Evolutionary conservation across 1,140 invertebrate genomes (phyloP), one percentile per base, ranked within the genome.

Genomic region (Delia radicum): DNA sequence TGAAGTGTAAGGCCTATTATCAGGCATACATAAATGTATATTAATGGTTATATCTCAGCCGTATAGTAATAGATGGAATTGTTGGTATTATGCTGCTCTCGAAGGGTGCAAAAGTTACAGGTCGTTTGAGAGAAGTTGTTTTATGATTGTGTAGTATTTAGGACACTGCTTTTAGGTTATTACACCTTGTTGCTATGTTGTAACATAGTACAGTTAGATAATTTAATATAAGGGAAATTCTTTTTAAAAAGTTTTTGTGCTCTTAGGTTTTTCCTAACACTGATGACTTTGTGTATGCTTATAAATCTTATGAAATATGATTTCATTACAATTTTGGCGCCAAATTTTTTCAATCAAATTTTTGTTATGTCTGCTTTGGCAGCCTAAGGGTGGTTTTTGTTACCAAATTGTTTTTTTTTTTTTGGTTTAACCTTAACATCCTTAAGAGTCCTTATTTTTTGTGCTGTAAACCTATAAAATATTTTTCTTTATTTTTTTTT

Each of bases 201-300:
- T 76, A 80, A 79, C 77, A 82, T 26, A 79, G 81, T 83, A 82
- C 81, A 82, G 81, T 82, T 83, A 82, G 80, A 31, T 65, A 65
- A 65, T 28, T 31, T 55, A 18, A 55, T 55, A 24, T 10, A 21
- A 55, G 48, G 37, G 37, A 42, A 42, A 42, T 42, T 10, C 10
- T 42, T 42, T 55, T 21, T 55, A 8, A 24, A 24, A 55, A 55
- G 48, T 62, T 4, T 24, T 62, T 62, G 55, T n/a, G n/a, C n/a
- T n/a, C n/a, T n/a, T n/a, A n/a, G n/a, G n/a, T 61, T n/a, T n/a
- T 26, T 26, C 48, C 21, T 18, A n/a, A n/a, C n/a, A 8, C 15
- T n/a, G 5, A 18, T 61, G n/a, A 18, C 5, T 61, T 8, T 28
- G 21, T 21, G 18, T 24, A 55, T 18, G 24, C 48, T 21, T 15